phyloP scores from a whole-genome alignment of 2,888 invertebrate genomes.

The Tiliacea citrago region DNA sequence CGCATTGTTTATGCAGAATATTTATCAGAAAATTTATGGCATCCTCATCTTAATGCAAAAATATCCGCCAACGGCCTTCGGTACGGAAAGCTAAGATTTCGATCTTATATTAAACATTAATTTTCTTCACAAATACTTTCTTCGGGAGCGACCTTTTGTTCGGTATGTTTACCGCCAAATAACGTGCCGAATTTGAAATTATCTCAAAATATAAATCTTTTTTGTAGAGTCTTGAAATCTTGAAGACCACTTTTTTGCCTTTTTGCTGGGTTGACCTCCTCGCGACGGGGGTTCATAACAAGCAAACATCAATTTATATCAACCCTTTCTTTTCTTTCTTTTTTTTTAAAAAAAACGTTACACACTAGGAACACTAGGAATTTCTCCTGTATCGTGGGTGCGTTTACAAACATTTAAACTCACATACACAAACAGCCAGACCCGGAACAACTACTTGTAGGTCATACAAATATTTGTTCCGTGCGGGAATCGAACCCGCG shows the following conservation, averaged over 20 bases:
- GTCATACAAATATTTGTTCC: too few relatives aligned
- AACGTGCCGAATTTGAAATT: slow-evolving; percentile 69
- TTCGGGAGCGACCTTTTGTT: slow-evolving; percentile 69
- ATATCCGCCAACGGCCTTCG: slow-evolving; percentile 62
- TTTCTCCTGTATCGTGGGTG: too few relatives aligned
- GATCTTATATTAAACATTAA: slow-evolving; percentile 74
- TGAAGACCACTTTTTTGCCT: slow-evolving; percentile 48
- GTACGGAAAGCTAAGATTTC: slow-evolving; percentile 70
- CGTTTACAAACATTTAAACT: too few relatives aligned
- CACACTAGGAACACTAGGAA: too few relatives aligned
- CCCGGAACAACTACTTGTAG: too few relatives aligned
- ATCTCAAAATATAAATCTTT: slow-evolving; percentile 70
- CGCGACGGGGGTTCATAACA: slow-evolving; percentile 7
- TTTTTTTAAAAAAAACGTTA: too few relatives aligned
- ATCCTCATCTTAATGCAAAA: slow-evolving; percentile 69
- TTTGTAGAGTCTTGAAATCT: slow-evolving; percentile 63
- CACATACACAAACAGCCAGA: too few relatives aligned
- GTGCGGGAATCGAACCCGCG: too few relatives aligned
- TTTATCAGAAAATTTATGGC: slow-evolving; percentile 64
- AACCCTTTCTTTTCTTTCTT: slow-evolving; percentile 19
- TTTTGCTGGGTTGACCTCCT: slow-evolving; percentile 27
- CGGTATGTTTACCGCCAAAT: slow-evolving; percentile 69
- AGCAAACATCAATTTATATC: slow-evolving; percentile 5
- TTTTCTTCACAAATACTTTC: slow-evolving; percentile 74
- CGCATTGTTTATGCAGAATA: slow-evolving; percentile 61